Base-by-base conservation (phyloP, 2,888 invertebrate species). In the Hirtodrosophila histrioides region DNA sequence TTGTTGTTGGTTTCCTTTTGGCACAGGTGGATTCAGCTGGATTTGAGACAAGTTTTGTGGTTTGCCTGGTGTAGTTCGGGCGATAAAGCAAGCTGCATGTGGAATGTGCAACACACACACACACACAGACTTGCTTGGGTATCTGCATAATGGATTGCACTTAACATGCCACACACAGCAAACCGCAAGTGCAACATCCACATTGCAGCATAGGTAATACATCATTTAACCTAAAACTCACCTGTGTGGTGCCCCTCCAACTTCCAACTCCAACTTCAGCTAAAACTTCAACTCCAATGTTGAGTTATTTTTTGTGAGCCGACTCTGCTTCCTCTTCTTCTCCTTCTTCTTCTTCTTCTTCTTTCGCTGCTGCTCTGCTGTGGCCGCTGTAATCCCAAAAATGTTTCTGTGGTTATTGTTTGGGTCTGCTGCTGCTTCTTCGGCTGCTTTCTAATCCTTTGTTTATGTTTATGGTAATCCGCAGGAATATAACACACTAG, bases 61-160 rank as follows among this genome's bases (percentile, higher is more conserved):
- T 31, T 31, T 4, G 53, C 50, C 35, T 36, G 29, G 37, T 37
- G 4, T 31, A 51, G 35, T 68, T 29, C 24, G 36, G 31, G 46
- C 51, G 44, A 50, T 24, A 36, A 69, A 50, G 57, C 33, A 49
- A 23, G 53, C 10, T 40, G 3, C 41, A 49, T 35, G 37, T 17
- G 41, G 36, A 53, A 17, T 17, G 17, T 17, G 17, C 17, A 17
- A 40, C 36, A 27, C 23, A 12, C 63, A 51, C 9, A 44, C 41
- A 31, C 35, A 53, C 43, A 41, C 12, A 37, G 6, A 33, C 71
- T 57, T 53, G n/a, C 36, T 36, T 23, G 75, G 54, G 55, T 75
- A 87, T 79, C 73, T 83, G 78, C 83, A 86, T 88, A 88, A 88
- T 84, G 84, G 85, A 84, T 84, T 84, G 88, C 84, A 85, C 84